Base-by-base conservation (phyloP, 2,888 invertebrate genomes). In the Dasysyrphus tricinctus region DNA sequence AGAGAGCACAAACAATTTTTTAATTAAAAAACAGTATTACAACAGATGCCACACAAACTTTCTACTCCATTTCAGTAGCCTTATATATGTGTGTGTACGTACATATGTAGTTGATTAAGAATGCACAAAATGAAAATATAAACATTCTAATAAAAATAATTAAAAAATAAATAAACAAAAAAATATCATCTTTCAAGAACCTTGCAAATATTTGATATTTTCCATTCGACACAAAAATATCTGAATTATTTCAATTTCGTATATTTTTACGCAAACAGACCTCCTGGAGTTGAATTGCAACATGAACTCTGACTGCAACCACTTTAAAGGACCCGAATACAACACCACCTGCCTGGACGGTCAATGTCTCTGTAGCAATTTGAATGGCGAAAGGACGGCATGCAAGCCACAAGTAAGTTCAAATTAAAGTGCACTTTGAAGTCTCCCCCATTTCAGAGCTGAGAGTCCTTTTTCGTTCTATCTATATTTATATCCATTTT, bases 221-320 rank as follows among this genome's bases (percentile, higher is more conserved):
- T 54, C n/a, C 39, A 51, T 37, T 51, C 1, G 1, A 14, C 37
- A 51, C 8, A 67, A 14, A 16, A 16, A 51, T 16, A n/a, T 16
- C 11, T 61, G 14, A 63, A 32, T 63, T 11, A 44, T 63, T 47
- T 63, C 6, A 63, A 16, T 44, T 24, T 32, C 7, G n/a, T 37
- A 16, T 63, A 16, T 63, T 44, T 24, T 12, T 42, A 44, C 63
- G n/a, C 19, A 47, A 49, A 49, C 84, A 83, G 91, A 90, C n/a
- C 59, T 91, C 11, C 67, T 91, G 0, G 91, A 92, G 69, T 74
- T 91, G 6, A 63, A 87, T 37, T 92, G 92, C 88, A 32, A 9
- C 3, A 77, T 85, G n/a, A 88, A 89, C 32, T 83, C 44, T 0
- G 88, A 91, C 57, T 92, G 92, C 63, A 57, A 65, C 0, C 86